Evolutionary conservation across 2,888 invertebrate species (phyloP).

Genomic region (Silvanus unidentatus): DNA sequence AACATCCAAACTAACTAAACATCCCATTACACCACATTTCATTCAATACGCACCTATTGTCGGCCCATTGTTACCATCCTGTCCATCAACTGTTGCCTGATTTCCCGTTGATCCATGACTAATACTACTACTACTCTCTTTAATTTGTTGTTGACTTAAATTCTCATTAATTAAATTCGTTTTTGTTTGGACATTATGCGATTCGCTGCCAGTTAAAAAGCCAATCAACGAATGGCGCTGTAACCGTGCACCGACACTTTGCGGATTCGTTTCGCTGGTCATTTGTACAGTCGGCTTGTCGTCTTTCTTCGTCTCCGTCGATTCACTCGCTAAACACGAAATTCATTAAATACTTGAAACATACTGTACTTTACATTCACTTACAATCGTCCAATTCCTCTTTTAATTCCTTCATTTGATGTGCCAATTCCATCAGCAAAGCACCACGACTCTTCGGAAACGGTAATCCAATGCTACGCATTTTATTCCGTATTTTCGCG

Average conservation of each 20-base stretch:
- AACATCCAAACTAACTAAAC: constrained; percentile 35
- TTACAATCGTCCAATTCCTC: constrained; percentile 76
- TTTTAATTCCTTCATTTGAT: constrained; percentile 78
- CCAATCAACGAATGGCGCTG: constrained; percentile 66
- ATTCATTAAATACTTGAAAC: constrained; percentile 6
- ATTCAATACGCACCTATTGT: too few relatives aligned
- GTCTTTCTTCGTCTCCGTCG: constrained; percentile 41
- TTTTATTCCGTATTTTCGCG: constrained; percentile 76
- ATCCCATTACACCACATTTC: neutral
- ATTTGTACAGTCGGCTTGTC: constrained; percentile 47
- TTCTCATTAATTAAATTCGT: too few relatives aligned
- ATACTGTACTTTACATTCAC: constrained; percentile 16
- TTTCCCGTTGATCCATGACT: constrained; percentile 41
- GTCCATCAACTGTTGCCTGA: neutral
- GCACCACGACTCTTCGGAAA: constrained; percentile 82
- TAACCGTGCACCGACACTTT: constrained; percentile 24
- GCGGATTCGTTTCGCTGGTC: constrained; percentile 44
- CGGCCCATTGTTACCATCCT: too few relatives aligned
- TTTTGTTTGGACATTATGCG: too few relatives aligned
- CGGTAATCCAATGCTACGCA: constrained; percentile 71
- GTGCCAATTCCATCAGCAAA: constrained; percentile 75
- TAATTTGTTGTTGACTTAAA: too few relatives aligned
- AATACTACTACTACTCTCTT: constrained; percentile 35
- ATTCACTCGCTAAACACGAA: constrained; percentile 21
- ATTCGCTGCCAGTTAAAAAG: constrained; percentile 53